Evolutionary conservation across 2,113 vertebrate genomes (phyloP), one percentile per base, ranked within the genome.

Genomic region (Rissa tridactyla): DNA sequence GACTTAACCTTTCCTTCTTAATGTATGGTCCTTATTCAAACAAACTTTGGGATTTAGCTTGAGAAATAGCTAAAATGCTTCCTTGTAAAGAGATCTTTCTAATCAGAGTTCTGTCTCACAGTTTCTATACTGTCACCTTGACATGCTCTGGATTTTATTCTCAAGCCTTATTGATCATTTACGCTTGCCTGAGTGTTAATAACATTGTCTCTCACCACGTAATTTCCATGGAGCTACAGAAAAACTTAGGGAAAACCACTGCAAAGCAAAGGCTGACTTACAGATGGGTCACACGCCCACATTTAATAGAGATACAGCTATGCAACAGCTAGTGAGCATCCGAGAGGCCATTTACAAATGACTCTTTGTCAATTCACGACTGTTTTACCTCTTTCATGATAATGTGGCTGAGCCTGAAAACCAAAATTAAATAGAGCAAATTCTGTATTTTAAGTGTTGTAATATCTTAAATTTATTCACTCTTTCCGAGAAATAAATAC

Each of bases 101-200:
- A 49, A 60, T 49, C 5, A 21, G n/a, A 62, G 42, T 61, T 92
- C 55, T 85, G 46, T 62, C 55, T 71, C 60, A 15, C 16, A 22
- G 32, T 47, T 76, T 76, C 52, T 86, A 0, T 34, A 6, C 26
- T 5, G 6, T 75, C 30, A 54, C 22, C 51, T 62, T 75, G 72
- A n/a, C 30, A 64, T 0, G 1, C 11, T 64, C 71, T n/a, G 18
- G 2, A 14, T 2, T 15, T 58, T 49, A 58, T 58, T 17, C 38
- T 89, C 29, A 26, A 72, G 29, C 13, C 22, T 76, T 76, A 30
- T 46, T 68, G 76, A 46, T 90, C 57, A 60, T 66, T 88, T 70
- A 29, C 1, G 13, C 72, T 94, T 87, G 52, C 46, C 46, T 83
- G 38, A 58, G 23, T 82, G 61, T 71, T 78, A 78, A 81, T 81